Base-by-base conservation (phyloP, 2,888 invertebrate species). In the Ectemnius lituratus region DNA sequence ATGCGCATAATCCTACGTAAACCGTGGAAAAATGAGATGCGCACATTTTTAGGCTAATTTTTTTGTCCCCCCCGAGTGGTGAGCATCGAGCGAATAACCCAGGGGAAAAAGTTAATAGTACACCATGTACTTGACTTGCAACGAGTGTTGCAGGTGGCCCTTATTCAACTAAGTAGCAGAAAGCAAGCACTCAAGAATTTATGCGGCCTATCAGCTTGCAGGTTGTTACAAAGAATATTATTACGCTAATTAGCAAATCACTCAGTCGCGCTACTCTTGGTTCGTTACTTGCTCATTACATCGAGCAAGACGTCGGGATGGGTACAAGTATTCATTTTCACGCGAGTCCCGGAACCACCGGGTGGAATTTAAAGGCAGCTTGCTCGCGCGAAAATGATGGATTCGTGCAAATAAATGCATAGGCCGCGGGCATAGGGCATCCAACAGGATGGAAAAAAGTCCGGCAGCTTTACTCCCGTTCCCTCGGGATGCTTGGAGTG, bases 211-310 rank as follows among this genome's bases (percentile, higher is more conserved):
- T 62, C 58, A 37, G 37, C 28, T 58, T 62, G 60, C 73, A 52
- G 57, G 64, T 46, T 57, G 73, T 67, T 62, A 27, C 18, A 13
- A 68, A 60, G 20, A 69, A 73, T 58, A 63, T 67, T 62, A 81
- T 79, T 81, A 77, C 68, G 37, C 58, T 72, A 64, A 78, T 76
- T 74, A 80, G 72, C 60, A 58, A 57, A 37, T 59, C 52, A 59
- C 49, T 64, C 57, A 14, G 52, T 52, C 20, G 52, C 18, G 20
- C 62, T 62, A 61, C 37, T 57, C 65, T 52, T 59, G 18, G 59
- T 52, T 23, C 28, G 60, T 64, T 67, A 66, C 60, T 68, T 37
- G 14, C 59, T 73, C 59, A 64, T 76, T 80, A 67, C 49, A 62
- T 62, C 58, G 20, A 11, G 20, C 16, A 45, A 56, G 58, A 70